These are phyloP conservation scores for Strigamia maritima DNA, from an alignment of 2,888 invertebrate species.

Conservation along the genomic window DNA sequence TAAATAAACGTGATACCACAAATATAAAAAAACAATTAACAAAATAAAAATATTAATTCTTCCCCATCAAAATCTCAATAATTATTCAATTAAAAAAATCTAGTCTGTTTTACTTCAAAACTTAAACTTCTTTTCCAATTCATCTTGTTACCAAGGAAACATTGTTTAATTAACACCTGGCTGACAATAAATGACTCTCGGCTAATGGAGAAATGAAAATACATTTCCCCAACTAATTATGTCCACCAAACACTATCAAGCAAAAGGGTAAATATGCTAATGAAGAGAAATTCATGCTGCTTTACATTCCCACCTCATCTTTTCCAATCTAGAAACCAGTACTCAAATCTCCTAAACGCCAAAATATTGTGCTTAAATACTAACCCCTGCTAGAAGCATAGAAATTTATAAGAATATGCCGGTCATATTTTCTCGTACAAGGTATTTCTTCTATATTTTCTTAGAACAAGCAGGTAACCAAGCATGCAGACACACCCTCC, in stretches of 20 bases:
- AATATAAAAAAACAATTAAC: too few species aligned
- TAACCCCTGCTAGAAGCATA: too few species aligned
- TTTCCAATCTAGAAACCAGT: not conserved
- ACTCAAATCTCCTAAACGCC: too few species aligned
- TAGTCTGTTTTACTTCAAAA: too few species aligned
- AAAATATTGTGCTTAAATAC: too few species aligned
- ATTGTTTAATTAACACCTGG: not conserved
- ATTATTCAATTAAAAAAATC: too few species aligned
- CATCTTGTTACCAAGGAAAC: not conserved
- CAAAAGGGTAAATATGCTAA: not conserved
- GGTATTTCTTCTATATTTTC: too few species aligned
- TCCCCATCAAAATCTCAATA: too few species aligned
- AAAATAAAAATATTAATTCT: too few species aligned
- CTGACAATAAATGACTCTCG: not conserved
- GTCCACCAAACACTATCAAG: not conserved
- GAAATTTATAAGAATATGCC: too few species aligned
- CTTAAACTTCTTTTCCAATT: not conserved
- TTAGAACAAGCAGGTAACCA: not conserved
- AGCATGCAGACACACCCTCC: not conserved
- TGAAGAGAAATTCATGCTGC: not conserved
- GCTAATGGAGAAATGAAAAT: constrained; percentile 21
- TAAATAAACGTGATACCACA: too few species aligned
- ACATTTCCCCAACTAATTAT: constrained; percentile 21
- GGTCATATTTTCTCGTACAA: too few species aligned
- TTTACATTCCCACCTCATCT: not conserved